Evolutionary conservation across 1,140 invertebrate species (phyloP), one percentile per base, ranked within the genome.

Genomic region (Apis dorsata): DNA sequence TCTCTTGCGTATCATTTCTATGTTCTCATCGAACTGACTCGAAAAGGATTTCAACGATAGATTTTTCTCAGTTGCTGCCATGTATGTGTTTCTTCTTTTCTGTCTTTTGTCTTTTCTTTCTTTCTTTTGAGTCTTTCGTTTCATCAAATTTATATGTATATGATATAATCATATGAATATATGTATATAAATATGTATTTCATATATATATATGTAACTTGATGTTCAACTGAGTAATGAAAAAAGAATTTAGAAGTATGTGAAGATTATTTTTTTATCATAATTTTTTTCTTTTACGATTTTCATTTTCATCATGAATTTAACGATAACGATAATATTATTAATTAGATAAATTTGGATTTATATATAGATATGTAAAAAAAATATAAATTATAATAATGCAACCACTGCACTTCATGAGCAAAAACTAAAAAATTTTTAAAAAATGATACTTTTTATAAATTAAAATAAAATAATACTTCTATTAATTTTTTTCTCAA

Each of bases 161-260:
- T 44, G 5, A 44, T 44, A 44, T 44, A 44, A 44, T 44, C 5
- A 44, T 34, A 34, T 44, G 4, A 44, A 44, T 44, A 44, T 44
- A 53, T 17, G 1, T 51, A 28, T 53, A 7, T 19, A n/a, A 19
- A 4, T 57, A 51, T 49, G 34, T 57, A 24, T 72, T 44, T 69
- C 60, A 69, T 70, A 24, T 55, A 69, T 60, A 63, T 55, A 70
- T 51, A 53, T 73, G 55, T 53, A 57, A 19, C 44, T 57, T 59
- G 51, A 86, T 62, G 84, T 72, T 72, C 68, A 49, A 72, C 69
- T 70, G 55, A 86, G 77, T 72, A 86, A 87, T 57, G 76, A 79
- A 71, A 9, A 66, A 15, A 28, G 24, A n/a, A 10, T 19, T 17
- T 65, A 62, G 62, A 77, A 69, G 68, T 70, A 53, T 57, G 10